These are phyloP conservation scores for Cheilinus undulatus DNA, from an alignment of 2,113 vertebrate species.

Conservation along the genomic window DNA sequence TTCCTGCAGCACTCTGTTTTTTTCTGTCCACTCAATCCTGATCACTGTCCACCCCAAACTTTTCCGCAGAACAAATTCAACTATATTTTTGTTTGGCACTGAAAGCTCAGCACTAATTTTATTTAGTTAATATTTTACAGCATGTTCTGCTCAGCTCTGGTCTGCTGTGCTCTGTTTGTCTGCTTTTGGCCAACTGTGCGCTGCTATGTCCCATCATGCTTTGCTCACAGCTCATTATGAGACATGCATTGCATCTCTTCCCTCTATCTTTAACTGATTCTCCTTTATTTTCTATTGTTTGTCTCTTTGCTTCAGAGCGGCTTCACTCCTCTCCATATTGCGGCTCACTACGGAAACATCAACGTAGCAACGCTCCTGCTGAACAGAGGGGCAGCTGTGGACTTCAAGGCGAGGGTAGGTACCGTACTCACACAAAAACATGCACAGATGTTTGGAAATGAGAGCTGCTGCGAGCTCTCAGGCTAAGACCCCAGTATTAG, in stretches of 20 bases:
- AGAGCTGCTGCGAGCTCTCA: constrained; percentile 33
- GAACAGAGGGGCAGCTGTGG: constrained; percentile 94
- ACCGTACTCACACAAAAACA: background rate
- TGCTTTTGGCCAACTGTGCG: constrained; percentile 20
- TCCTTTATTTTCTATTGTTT: background rate
- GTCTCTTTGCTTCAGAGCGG: constrained; percentile 86
- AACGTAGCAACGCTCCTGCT: constrained; percentile 96
- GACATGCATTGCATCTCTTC: constrained; percentile 48
- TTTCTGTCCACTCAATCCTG: background rate
- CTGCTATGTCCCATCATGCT: constrained; percentile 46
- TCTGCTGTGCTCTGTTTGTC: constrained; percentile 19
- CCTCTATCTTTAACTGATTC: constrained; percentile 28
- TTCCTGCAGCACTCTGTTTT: background rate
- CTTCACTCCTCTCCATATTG: constrained; percentile 96
- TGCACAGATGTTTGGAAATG: constrained; percentile 14
- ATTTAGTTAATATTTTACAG: background rate
- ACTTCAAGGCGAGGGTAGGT: constrained; percentile 95
- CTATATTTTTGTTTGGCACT: background rate
- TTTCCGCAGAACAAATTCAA: background rate
- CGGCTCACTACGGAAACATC: constrained; percentile 96
- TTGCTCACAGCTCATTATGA: constrained; percentile 25
- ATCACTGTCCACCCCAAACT: accelerated
- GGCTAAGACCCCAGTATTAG: background rate
- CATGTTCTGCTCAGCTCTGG: constrained; percentile 42
- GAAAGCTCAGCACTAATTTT: background rate